phyloP scores from a whole-genome alignment of 2,888 invertebrate genomes.

The Megastigmus dorsalis region DNA sequence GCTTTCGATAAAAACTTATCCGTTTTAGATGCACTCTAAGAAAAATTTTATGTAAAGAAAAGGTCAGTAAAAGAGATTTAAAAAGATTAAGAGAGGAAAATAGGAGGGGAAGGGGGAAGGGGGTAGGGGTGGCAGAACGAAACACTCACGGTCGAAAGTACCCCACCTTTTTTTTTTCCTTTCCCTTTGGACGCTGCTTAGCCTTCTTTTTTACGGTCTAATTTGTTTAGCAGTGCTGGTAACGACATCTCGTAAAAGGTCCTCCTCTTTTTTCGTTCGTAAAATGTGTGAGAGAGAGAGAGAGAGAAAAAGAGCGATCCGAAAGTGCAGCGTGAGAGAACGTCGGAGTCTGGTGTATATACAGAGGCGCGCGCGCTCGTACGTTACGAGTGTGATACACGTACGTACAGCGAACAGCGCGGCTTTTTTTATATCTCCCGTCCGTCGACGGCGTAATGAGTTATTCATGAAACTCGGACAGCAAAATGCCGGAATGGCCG shows the following conservation, averaged over 20 bases:
- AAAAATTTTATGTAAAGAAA: conserved; percentile 20
- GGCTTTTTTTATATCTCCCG: neutral
- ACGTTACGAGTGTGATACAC: conserved; percentile 34
- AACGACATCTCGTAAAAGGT: conserved; percentile 68
- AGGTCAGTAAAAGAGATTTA: conserved; percentile 33
- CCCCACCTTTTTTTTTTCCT: conserved; percentile 20
- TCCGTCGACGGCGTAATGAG: conserved; percentile 12
- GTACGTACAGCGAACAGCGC: neutral
- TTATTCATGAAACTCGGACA: conserved; percentile 34
- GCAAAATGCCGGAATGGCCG: conserved; percentile 20
- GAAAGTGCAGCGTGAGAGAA: conserved; percentile 36
- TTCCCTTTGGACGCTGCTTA: conserved; percentile 35
- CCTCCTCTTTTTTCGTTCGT: conserved; percentile 53
- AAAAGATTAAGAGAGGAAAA: conserved; percentile 29
- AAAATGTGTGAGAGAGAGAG: conserved; percentile 12
- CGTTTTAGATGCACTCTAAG: neutral
- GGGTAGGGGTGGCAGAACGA: neutral
- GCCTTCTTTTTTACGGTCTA: conserved; percentile 63
- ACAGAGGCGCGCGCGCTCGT: neutral
- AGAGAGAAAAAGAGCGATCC: conserved; percentile 23
- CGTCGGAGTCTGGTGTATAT: neutral
- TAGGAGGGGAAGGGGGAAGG: neutral
- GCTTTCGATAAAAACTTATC: neutral
- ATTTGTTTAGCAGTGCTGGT: conserved; percentile 67
- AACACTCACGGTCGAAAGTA: conserved; percentile 7